Evolutionary conservation across 2,113 vertebrate genomes (phyloP), one percentile per base, ranked within the genome.

Genomic region (Ancistrus triradiatus): DNA sequence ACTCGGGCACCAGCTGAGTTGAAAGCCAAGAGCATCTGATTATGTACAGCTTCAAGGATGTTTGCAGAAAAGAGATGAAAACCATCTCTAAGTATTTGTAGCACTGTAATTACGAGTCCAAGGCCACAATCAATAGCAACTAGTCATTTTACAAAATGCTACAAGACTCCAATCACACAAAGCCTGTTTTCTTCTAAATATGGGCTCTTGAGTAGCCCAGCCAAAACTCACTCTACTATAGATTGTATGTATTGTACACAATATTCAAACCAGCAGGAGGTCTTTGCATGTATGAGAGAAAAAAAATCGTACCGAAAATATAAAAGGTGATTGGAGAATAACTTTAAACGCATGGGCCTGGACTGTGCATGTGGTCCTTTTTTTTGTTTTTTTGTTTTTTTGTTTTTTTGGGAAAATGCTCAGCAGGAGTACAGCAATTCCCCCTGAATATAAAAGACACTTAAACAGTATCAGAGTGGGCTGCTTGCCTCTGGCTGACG

Each of bases 371-470:
- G 43, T 63, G 42, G 33, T 61, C 44, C 38, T 49, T 27, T 42
- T 4, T 9, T 48, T 49, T 60, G 49, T 57, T 57, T 38, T 49
- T 27, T 42, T 4, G 9, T 48, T 49, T 60, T 57, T 57, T 57
- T 38, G 78, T 83, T 80, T 55, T 63, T 76, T 62, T 63, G 28
- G 53, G 78, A 81, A 60, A 79, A 83, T 79, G 78, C 79, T 80
- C 79, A 56, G 57, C 76, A 35, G 78, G 80, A 72, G 63, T 79
- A 71, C 64, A 72, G 77, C 77, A 66, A 81, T 85, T 85, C 75
- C 73, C 53, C 75, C 74, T 70, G 81, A 83, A 86, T 84, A 82
- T 79, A 84, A 82, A 86, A 85, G 77, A 79, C 78, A 66, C 71
- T 69, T 70, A 72, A 72, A 69, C 67, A 46, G 78, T 80, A 81